These are phyloP conservation scores for Auanema sp. DNA, from an alignment of 2,888 invertebrate species.

Conservation along the genomic window DNA sequence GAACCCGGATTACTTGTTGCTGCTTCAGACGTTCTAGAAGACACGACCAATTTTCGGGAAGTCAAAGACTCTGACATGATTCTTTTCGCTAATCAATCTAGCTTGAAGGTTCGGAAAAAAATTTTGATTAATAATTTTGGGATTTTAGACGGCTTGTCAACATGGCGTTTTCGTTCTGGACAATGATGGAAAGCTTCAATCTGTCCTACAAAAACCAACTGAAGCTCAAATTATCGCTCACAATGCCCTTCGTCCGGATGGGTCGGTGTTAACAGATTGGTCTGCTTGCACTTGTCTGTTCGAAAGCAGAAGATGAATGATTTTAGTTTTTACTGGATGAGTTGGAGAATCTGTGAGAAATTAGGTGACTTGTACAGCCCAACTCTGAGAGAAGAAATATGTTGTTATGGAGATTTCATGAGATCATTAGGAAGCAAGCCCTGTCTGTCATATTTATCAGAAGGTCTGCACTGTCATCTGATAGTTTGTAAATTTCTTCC, in stretches of 20 bases:
- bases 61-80: constrained; percentile 22
- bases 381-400: constrained; percentile 64
- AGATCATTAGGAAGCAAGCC: constrained; percentile 65
- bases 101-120: constrained; percentile 17
- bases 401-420: constrained; percentile 67
- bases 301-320: background rate
- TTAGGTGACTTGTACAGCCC: constrained; percentile 36
- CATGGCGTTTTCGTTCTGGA: constrained; percentile 47
- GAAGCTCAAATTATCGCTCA: constrained; percentile 60
- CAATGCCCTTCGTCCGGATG: constrained; percentile 51
- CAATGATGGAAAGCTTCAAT: constrained; percentile 19
- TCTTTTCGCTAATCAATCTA: constrained; percentile 35
- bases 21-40: constrained; percentile 66
- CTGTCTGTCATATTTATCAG: constrained; percentile 59
- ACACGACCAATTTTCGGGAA: constrained; percentile 39
- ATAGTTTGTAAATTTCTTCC: background rate
- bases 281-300: constrained; percentile 3
- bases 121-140: background rate
- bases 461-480: constrained; percentile 33
- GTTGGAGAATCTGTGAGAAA: constrained; percentile 25
- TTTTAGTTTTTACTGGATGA: constrained; percentile 35
- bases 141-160: constrained; percentile 29
- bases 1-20: constrained; percentile 65
- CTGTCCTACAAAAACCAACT: constrained; percentile 67
- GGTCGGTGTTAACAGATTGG: constrained; percentile 36